Conservation (phyloP, 2,797 vertebrate species). For the Caiman crocodilus region DNA sequence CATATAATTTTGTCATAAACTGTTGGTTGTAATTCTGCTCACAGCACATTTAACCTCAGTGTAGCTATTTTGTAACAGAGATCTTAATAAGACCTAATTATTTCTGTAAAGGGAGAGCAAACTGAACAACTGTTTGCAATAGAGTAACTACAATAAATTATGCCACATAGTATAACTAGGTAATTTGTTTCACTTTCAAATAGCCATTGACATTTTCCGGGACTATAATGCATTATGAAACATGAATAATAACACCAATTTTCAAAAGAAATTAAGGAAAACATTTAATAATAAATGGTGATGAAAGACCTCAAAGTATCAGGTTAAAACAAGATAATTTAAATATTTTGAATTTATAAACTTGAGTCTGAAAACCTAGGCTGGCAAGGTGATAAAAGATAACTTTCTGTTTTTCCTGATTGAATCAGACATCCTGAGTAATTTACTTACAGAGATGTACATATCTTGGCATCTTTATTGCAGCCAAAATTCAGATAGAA, state of each 20-base stretch:
- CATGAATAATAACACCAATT: not conserved
- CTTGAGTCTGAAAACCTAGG: not conserved
- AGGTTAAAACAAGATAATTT: not conserved
- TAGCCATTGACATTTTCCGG: not conserved
- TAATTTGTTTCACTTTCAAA: slow-evolving; percentile 2
- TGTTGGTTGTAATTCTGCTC: not conserved
- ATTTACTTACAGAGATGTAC: not conserved
- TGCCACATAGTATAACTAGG: not conserved
- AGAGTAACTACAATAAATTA: not conserved
- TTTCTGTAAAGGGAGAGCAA: not conserved
- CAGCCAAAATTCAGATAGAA: too few species aligned
- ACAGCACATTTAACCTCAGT: not conserved
- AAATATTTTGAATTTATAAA: not conserved
- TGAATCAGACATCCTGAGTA: not conserved
- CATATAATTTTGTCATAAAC: not conserved
- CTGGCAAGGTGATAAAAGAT: not conserved
- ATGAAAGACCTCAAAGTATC: not conserved
- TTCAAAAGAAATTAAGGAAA: not conserved
- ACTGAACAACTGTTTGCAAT: not conserved
- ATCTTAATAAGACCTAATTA: not conserved
- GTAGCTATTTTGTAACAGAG: not conserved
- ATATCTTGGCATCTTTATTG: not conserved
- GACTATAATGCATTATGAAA: not conserved
- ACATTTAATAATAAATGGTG: accelerated
- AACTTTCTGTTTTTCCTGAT: not conserved